Base-by-base conservation (phyloP, 2,888 invertebrate species). In the Meiosimyza decipiens region DNA sequence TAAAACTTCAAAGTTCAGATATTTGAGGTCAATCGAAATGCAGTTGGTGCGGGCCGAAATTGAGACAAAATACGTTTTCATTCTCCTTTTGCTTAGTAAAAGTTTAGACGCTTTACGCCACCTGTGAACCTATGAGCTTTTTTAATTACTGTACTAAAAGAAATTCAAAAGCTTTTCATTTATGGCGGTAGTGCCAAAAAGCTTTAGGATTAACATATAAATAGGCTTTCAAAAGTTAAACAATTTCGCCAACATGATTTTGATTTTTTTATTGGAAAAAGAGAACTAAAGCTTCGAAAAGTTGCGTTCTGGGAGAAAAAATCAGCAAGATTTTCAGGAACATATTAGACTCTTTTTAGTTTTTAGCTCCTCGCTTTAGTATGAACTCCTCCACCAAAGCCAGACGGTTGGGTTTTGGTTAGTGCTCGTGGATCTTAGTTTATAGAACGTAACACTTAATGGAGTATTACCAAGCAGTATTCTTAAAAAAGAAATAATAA, bases 341-440 rank as follows among this genome's bases (percentile, higher is more conserved):
- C 57, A 47, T 47, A 67, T 57, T 57, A 18, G 16, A 57, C 47
- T 67, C 67, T 28, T 15, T 33, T 52, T 6, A 52, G 15, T 57
- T 62, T 5, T 71, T 16, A 67, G 65, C 70, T 73, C 68, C 72
- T 72, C 51, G 70, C 47, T 66, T 73, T 66, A 75, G 75, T 73
- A 64, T 72, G 71, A 75, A 71, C 72, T 72, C 71, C 74, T 72
- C 68, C 55, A 71, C 65, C 75, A 71, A 60, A 73, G 73, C 70
- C 52, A 75, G 71, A 71, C 75, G 75, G 75, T 73, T 73, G 69
- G 73, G 54, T 66, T 71, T 59, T 65, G 73, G 73, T 63, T 70
- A 75, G 72, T 73, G 71, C 70, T 63, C 75, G 73, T 71, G 73
- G 71, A 68, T 68, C 68, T 71, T 71, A 73, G 62, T 65, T 51